Evolutionary conservation across 2,113 vertebrate species (phyloP), one percentile per base, ranked within the genome.

Genomic region (Microcebus lehilahytsara): DNA sequence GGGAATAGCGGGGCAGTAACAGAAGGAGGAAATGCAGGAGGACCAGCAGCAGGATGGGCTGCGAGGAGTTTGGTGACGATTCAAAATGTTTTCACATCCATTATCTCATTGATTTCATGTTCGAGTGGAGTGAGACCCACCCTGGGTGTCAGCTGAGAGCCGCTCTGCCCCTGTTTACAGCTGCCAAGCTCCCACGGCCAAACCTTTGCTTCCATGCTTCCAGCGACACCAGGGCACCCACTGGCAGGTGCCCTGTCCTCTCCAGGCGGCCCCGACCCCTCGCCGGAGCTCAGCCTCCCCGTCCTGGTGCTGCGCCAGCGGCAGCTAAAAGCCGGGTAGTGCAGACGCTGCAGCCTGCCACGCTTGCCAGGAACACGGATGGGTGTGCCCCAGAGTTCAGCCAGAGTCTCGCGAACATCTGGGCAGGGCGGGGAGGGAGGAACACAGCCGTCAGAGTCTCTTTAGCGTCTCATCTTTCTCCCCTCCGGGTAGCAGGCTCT

Each of bases 381-480:
- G 96, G 97, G 97, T 67, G 97, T 94, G 97, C 85, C 93, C 93
- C 60, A 5, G 93, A 88, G 95, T 71, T 91, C 86, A 89, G 97
- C 96, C 89, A 95, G 94, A 93, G 80, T 85, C 96, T 94, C 91
- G 75, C 46, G 97, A 95, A 96, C 96, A 96, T 95, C 96, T 96
- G 97, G 97, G 95, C 90, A 89, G 97, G 95, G 94, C 30, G 96
- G 90, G 92, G 97, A 83, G 80, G 92, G 85, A 60, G 78, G 83
- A 77, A 56, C 58, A 5, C 19, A 22, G n/a, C 86, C 84, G 7
- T 49, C 5, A 6, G 85, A 42, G 85, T 42, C 42, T 89, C 89
- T 77, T 51, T 2, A 86, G 85, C 0, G 0, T 78, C 89, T 95
- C 96, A 37, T 96, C 94, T 83, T 49, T 86, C 86, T 93, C 89